phyloP scores from a whole-genome alignment of 2,888 invertebrate species.

The Chaetogeoica ovagalla region DNA sequence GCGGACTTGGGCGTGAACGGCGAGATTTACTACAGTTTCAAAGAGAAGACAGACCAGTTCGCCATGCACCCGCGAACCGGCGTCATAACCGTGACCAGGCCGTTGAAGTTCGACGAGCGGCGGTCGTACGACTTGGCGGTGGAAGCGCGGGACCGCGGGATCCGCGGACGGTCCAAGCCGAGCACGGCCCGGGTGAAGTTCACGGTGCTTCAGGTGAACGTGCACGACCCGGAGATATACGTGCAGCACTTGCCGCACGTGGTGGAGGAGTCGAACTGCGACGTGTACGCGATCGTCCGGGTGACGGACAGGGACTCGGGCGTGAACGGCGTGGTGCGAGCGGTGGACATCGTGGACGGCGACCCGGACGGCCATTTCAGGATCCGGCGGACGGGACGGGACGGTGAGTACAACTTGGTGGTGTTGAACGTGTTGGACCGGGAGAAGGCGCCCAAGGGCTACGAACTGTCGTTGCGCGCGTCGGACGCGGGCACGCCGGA shows the following conservation, averaged over 20 bases:
- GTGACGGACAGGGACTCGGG: constrained; percentile 83
- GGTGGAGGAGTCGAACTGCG: constrained; percentile 77
- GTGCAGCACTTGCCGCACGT: constrained; percentile 79
- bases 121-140: constrained; percentile 75
- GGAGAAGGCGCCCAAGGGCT: constrained; percentile 77
- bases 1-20: constrained; percentile 95
- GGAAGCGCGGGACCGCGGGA: constrained; percentile 83
- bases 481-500: constrained; percentile 81
- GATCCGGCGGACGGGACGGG: constrained; percentile 63
- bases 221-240: constrained; percentile 81
- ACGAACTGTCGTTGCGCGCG: constrained; percentile 84
- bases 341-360: constrained; percentile 82
- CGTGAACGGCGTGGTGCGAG: constrained; percentile 79
- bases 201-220: constrained; percentile 78
- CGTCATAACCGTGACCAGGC: constrained; percentile 79
- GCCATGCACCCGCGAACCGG: constrained; percentile 93
- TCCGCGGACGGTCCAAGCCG: constrained; percentile 65
- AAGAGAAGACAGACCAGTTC: constrained; percentile 79
- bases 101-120: constrained; percentile 72
- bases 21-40: constrained; percentile 93
- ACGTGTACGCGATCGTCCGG: constrained; percentile 86
- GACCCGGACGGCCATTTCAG: constrained; percentile 88
- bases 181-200: constrained; percentile 79
- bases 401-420: constrained; percentile 78
- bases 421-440: constrained; percentile 76